Conservation (phyloP, 2,888 invertebrate species). For the Hesperia comma region DNA sequence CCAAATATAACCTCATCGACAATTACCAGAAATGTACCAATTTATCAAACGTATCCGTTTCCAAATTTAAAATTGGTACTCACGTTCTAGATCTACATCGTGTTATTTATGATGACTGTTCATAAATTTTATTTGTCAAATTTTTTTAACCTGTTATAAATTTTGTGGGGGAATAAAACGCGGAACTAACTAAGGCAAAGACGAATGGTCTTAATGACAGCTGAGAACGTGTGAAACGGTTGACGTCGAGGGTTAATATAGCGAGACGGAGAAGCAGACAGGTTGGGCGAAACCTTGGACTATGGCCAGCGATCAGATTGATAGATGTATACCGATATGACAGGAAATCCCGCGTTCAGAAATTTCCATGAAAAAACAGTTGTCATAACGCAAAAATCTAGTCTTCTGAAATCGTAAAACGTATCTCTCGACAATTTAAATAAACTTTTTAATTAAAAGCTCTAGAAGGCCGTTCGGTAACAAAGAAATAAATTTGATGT, state of each 20-base stretch:
- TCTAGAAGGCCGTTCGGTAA: neutral
- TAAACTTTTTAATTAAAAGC: constrained; percentile 8
- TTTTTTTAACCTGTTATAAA: constrained; percentile 9
- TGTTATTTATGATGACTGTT: constrained; percentile 10
- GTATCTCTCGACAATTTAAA: neutral
- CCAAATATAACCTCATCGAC: neutral
- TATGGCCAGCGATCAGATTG: constrained; percentile 21
- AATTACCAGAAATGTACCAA: constrained; percentile 13
- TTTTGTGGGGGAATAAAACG: constrained; percentile 13
- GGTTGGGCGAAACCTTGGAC: constrained; percentile 25
- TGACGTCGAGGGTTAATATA: constrained; percentile 23
- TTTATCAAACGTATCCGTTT: constrained; percentile 11
- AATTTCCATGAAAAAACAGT: constrained; percentile 25
- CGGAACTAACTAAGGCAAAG: constrained; percentile 32
- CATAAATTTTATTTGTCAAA: constrained; percentile 9
- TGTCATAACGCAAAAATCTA: neutral
- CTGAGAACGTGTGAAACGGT: constrained; percentile 16
- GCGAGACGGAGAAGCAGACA: constrained; percentile 15
- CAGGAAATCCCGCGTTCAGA: constrained; percentile 18
- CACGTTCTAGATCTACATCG: neutral
- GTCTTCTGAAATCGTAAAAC: neutral
- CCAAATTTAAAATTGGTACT: constrained; percentile 20
- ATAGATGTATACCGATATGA: constrained; percentile 18
- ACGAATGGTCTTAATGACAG: constrained; percentile 30
- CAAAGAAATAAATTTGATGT: constrained; percentile 8